phyloP scores from a whole-genome alignment of 2,797 vertebrate genomes.

The Paratrypauchen microcephalus region DNA sequence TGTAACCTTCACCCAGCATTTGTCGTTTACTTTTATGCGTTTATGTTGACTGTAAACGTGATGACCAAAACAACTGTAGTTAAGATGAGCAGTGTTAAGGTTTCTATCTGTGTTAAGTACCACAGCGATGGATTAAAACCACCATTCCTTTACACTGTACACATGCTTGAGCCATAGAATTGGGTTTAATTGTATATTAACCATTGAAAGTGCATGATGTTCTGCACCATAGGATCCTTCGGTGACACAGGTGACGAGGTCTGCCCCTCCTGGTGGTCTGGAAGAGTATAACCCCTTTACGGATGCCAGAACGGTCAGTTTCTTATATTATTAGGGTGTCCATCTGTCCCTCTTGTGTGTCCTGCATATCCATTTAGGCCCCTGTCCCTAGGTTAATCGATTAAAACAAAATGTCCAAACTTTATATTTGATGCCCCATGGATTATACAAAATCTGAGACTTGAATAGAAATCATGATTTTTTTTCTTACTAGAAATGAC shows the following conservation, averaged over 20 bases:
- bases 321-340: neutral
- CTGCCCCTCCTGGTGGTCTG: slow-evolving; percentile 86
- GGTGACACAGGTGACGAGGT: slow-evolving; percentile 93
- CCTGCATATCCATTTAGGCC: neutral
- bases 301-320: slow-evolving; percentile 89
- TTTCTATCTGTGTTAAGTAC: neutral
- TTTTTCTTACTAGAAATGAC: too few species aligned
- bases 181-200: slow-evolving; percentile 24
- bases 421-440: too few species aligned
- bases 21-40: neutral
- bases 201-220: slow-evolving; percentile 13
- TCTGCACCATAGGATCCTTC: slow-evolving; percentile 85
- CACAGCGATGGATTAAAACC: neutral
- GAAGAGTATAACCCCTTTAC: slow-evolving; percentile 97
- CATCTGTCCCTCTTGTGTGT: neutral
- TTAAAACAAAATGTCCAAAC: too few species aligned
- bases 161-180: slow-evolving; percentile 1
- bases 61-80: neutral
- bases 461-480: too few species aligned
- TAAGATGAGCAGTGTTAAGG: neutral
- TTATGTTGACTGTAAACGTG: neutral
- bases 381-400: neutral
- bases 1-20: neutral
- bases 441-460: too few species aligned
- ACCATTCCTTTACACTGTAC: neutral